Base-by-base conservation (phyloP, 1,140 invertebrate genomes). In the Drosophila virilis region DNA sequence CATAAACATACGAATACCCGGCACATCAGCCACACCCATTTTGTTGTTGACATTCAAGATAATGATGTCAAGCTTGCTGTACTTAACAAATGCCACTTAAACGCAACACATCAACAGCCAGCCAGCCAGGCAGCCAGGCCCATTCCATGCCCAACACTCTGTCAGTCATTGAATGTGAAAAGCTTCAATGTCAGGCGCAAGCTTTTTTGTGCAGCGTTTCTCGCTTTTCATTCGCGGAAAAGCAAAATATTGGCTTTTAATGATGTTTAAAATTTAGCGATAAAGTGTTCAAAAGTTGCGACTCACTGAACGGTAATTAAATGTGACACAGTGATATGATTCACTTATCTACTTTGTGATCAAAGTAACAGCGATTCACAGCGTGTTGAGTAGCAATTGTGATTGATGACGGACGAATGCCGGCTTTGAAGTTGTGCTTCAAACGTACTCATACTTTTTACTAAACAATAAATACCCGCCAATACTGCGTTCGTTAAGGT, bases 61-160 rank as follows among this genome's bases (percentile, higher is more conserved):
- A 86, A 86, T 83, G 83, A 86, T 86, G 83, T 86, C 81, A 84
- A 80, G 80, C 81, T 73, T 84, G 80, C 77, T 84, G 77, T 85
- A 74, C 81, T 84, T 85, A 80, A 85, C 84, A 86, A 86, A 78
- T 55, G 80, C 84, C 84, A 83, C 83, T 86, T 86, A 79, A 89
- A 78, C 70, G 84, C 66, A 51, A 61, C 57, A 57, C 33, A 72
- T 43, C 52, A 33, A 48, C 60, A 62, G 43, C 48, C 72, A 50
- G 66, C 66, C 52, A 50, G 54, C 54, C 22, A 2, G 46, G 43
- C 43, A 15, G 17, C 45, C 64, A 8, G 3, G 9, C 28, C 13
- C 37, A 55, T 12, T 12, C 10, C 17, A 8, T 45, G 8, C 7
- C 12, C 32, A 32, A 22, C 70, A 72, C 62, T 73, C 52, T 72